Percentiles rank a stretch among this genome's conserved stretches.
Evolutionary conservation across 1,140 invertebrate species (phyloP).

Genomic region (Helicoverpa armigera): DNA sequence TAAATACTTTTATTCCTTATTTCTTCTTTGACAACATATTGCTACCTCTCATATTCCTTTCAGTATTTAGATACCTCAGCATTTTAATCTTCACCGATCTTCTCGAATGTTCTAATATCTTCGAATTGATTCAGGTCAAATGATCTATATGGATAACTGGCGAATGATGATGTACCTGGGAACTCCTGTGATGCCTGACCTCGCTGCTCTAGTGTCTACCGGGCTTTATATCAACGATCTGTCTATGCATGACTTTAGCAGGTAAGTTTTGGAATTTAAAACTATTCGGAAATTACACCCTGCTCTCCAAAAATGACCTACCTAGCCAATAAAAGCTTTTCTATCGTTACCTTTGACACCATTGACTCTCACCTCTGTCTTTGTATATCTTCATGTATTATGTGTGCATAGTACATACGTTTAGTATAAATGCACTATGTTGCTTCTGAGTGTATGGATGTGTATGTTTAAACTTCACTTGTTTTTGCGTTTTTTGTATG

Average conservation of each 20-base stretch:
- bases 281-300: too few species aligned
- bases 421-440: too few species aligned
- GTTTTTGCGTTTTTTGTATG: too few species aligned
- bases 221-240: constrained; percentile 99
- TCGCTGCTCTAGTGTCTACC: constrained; percentile 94
- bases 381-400: too few species aligned
- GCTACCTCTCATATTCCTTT: background rate
- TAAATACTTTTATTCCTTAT: background rate
- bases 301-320: too few species aligned
- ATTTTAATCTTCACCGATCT: background rate
- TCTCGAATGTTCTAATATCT: background rate
- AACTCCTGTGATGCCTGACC: constrained; percentile 97
- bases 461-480: background rate
- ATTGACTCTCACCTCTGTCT: too few species aligned
- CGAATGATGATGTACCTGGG: constrained; percentile 98
- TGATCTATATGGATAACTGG: constrained; percentile 99
- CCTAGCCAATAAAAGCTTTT: too few species aligned
- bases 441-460: too few species aligned
- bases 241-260: constrained; percentile 99
- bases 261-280: constrained; percentile 85
- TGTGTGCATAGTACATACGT: too few species aligned
- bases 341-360: too few species aligned
- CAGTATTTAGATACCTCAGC: background rate
- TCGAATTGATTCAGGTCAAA: constrained; percentile 91
- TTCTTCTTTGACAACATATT: background rate